Evolutionary conservation across 2,113 vertebrate genomes (phyloP), one percentile per base, ranked within the genome.

Genomic region (Silurus glanis): DNA sequence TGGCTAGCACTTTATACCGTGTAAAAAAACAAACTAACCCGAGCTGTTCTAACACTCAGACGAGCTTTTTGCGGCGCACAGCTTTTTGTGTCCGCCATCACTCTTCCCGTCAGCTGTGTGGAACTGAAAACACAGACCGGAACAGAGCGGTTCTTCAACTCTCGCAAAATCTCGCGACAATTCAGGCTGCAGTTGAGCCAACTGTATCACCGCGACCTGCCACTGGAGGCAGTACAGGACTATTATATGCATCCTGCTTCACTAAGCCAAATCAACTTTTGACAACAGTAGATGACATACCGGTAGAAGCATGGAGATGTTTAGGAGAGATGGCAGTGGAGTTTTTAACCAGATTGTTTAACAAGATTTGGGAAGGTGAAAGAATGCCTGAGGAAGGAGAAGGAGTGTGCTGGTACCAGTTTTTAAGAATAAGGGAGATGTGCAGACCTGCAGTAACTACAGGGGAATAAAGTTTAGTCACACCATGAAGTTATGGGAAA

Each of bases 101-200:
- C 88, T 37, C 37, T 86, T 87, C 87, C 86, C 66, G 9, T 81
- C 62, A 76, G 62, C 55, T 78, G 49, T 16, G 6, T 51, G 23
- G 8, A 28, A 80, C 10, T 87, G 28, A 87, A 83, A 83, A 80
- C 56, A 71, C 75, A 82, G 56, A 21, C 64, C 83, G 53, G 66
- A 37, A 19, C 19, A 23, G 83, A n/a, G 64, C 23, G 71, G 58
- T 58, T 76, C 53, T 17, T 25, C 14, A 74, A 23, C 7, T 61
- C 80, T 6, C 84, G 61, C 9, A 0, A 14, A 83, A 49, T 89
- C 86, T 86, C 89, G 89, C 84, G 89, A 89, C 28, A 61, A 25
- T 62, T 84, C 25, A 7, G 6, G 5, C 9, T 56, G 75, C n/a
- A 3, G 4, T 23, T 2, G 3, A 59, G 4, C n/a, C 51, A 37